These are phyloP conservation scores for Leptopilina clavipes DNA, from an alignment of 1,140 invertebrate genomes.

Conservation along the genomic window DNA sequence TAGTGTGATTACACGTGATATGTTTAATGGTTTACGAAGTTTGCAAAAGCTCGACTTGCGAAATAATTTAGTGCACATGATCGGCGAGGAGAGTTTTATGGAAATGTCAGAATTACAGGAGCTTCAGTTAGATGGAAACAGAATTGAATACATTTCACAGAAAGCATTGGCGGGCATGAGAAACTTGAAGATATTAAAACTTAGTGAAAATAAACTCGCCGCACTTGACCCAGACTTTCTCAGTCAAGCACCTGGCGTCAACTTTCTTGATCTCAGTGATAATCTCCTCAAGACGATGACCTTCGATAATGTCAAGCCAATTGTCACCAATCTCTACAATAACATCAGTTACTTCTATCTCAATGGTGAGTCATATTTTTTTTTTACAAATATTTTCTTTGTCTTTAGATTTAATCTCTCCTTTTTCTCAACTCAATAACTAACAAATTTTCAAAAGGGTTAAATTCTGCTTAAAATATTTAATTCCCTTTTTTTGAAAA, in stretches of 20 bases:
- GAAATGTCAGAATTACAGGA: slow-evolving; percentile 83
- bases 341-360: slow-evolving; percentile 82
- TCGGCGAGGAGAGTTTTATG: slow-evolving; percentile 84
- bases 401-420: too few relatives aligned
- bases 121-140: slow-evolving; percentile 83
- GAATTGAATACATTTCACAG: slow-evolving; percentile 80
- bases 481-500: too few relatives aligned
- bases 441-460: too few relatives aligned
- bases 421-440: too few relatives aligned
- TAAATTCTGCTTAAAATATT: too few relatives aligned
- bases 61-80: slow-evolving; percentile 81
- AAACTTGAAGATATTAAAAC: slow-evolving; percentile 79
- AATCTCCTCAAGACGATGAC: slow-evolving; percentile 85
- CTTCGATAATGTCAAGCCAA: slow-evolving; percentile 82
- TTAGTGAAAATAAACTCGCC: slow-evolving; percentile 84
- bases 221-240: slow-evolving; percentile 80
- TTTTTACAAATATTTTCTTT: neutral
- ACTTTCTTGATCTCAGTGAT: slow-evolving; percentile 82
- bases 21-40: slow-evolving; percentile 81
- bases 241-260: slow-evolving; percentile 78
- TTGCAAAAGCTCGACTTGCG: slow-evolving; percentile 81
- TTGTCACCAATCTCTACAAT: slow-evolving; percentile 84
- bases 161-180: slow-evolving; percentile 83
- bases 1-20: slow-evolving; percentile 80
- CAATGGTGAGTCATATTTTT: slow-evolving; percentile 79